Evolutionary conservation across 1,140 invertebrate species (phyloP), one percentile per base, ranked within the genome.

Genomic region (Neomicropteryx cornuta): DNA sequence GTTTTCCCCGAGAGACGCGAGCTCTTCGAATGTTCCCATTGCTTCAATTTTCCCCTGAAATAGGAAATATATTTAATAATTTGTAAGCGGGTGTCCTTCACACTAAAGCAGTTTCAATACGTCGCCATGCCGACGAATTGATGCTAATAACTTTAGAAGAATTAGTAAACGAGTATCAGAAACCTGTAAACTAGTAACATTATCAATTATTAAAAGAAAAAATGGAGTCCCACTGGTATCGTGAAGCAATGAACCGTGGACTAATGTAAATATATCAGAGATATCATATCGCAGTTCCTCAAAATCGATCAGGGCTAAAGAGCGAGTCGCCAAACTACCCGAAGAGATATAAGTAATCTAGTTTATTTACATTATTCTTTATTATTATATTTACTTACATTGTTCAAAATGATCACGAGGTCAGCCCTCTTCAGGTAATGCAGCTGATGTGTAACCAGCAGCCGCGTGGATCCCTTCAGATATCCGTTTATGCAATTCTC

Each of bases 391-490:
- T 8, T 5, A 41, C 47, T 35, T 53, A 77, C 81, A 57, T 83
- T 76, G 50, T 85, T 80, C 29, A 90, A 51, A 1, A 89, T 74
- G 4, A 91, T 62, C 44, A 95, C 87, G 38, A 73, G 68, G 51
- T 85, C 75, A 3, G 81, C 83, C 11, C 75, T 64, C 47, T 80
- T 78, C 3, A 91, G 57, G 50, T 79, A 86, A 49, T 89, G 86
- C 18, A 88, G 60, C 54, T 88, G 85, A 65, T 90, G 85, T 2
- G 86, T 90, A 10, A 88, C 82, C 5, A 90, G 66, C 35, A 90
- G 75, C 22, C 79, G 61, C 0, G 79, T 78, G 52, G 73, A 53
- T 44, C 59, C 45, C 49, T 60, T 44, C 20, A 90, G 59, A 48
- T 80, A 78, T 3, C 75, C 78, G 38, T 68, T 70, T 22, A 84